phyloP scores from a whole-genome alignment of 2,888 invertebrate genomes.

The Sepioteuthis lessoniana region DNA sequence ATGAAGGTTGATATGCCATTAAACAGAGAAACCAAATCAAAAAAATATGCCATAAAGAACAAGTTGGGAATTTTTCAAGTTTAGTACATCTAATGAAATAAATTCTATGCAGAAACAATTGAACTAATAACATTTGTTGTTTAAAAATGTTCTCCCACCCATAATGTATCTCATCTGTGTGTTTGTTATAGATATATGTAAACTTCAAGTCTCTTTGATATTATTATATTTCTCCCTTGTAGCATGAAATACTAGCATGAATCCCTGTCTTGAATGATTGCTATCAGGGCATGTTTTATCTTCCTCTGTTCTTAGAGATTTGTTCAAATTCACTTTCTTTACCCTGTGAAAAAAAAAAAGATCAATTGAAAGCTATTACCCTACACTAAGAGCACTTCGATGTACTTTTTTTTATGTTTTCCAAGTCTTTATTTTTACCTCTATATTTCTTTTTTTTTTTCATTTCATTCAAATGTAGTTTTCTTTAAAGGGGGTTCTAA shows the following conservation, averaged over 20 bases:
- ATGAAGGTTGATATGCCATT: too few species aligned
- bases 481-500: too few species aligned
- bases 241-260: not conserved
- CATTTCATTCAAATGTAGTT: too few species aligned
- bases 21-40: too few species aligned
- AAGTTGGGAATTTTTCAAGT: too few species aligned
- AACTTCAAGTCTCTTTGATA: not conserved
- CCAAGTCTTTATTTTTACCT: too few species aligned
- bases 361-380: not conserved
- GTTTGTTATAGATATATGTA: not conserved
- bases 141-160: not conserved
- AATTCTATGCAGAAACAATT: too few species aligned
- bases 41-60: too few species aligned
- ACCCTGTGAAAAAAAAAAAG: not conserved
- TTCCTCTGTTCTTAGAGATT: not conserved
- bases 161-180: not conserved
- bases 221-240: not conserved
- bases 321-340: not conserved
- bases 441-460: not conserved
- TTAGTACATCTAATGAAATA: too few species aligned
- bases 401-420: not conserved
- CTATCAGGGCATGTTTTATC: not conserved
- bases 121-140: too few species aligned
- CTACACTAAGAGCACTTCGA: not conserved
- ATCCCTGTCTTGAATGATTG: not conserved